These are phyloP conservation scores for Hymenopus coronatus DNA, from an alignment of 2,888 invertebrate species.

Conservation along the genomic window DNA sequence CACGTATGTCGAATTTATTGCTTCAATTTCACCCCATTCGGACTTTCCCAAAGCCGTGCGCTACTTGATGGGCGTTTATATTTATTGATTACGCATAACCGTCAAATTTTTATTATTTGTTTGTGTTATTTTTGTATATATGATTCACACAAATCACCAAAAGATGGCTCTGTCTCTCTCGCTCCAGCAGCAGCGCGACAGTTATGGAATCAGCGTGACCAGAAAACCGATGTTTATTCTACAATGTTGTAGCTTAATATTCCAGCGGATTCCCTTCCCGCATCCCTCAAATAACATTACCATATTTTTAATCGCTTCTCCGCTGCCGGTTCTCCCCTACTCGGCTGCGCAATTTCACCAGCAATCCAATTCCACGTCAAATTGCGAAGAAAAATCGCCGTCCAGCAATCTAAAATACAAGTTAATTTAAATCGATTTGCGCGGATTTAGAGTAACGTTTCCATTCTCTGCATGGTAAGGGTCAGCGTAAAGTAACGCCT, in stretches of 20 bases:
- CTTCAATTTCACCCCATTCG: background rate
- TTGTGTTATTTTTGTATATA: background rate
- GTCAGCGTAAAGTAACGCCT: background rate
- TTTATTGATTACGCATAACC: background rate
- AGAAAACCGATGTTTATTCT: background rate
- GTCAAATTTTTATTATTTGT: background rate
- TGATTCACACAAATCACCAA: background rate
- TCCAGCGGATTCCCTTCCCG: background rate
- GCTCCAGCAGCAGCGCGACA: background rate
- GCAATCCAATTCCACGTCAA: background rate
- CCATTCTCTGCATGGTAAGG: background rate
- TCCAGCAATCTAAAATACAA: background rate
- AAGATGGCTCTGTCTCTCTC: background rate
- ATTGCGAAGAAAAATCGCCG: background rate
- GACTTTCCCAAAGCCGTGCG: background rate
- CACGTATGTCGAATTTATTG: background rate
- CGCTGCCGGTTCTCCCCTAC: background rate
- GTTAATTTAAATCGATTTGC: background rate
- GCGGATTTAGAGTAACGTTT: background rate
- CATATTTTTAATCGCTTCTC: conserved; percentile 1
- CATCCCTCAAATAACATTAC: background rate
- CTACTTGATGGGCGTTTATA: background rate
- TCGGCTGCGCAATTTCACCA: background rate
- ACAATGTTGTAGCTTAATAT: background rate
- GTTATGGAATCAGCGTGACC: background rate